Conservation (phyloP, 2,797 vertebrate species). For the Notolepis coatsorum region DNA sequence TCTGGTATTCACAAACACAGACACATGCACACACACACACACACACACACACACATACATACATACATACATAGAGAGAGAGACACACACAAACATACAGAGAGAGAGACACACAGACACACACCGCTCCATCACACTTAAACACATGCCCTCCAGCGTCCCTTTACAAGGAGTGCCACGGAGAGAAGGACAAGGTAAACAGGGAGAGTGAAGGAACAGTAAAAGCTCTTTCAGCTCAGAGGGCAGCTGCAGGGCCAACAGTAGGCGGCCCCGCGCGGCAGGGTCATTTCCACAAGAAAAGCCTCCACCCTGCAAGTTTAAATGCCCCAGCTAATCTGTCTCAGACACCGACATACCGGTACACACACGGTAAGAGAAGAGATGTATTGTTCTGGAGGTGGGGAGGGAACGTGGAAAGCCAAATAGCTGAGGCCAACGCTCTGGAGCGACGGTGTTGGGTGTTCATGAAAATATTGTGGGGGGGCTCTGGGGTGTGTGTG, state of each 20-base stretch:
- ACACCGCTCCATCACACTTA: constrained; percentile 14
- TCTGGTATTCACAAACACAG: constrained; percentile 11
- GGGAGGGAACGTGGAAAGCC: constrained; percentile 31
- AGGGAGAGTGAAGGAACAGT: constrained; percentile 60
- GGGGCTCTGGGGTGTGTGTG: neutral
- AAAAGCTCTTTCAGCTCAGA: constrained; percentile 50
- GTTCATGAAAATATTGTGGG: constrained; percentile 36
- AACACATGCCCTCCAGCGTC: constrained; percentile 9
- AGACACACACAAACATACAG: neutral
- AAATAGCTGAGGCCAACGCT: constrained; percentile 48
- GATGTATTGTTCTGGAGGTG: constrained; percentile 61
- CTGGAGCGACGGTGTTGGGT: constrained; percentile 25
- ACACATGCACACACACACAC: neutral
- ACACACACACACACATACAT: neutral
- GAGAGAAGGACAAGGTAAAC: constrained; percentile 28
- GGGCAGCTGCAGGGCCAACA: constrained; percentile 34
- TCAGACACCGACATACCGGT: constrained; percentile 42
- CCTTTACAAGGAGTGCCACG: constrained; percentile 21
- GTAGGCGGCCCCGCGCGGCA: constrained; percentile 19
- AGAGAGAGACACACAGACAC: neutral
- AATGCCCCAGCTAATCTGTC: constrained; percentile 61
- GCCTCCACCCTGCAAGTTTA: constrained; percentile 49
- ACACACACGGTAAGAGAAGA: constrained; percentile 18
- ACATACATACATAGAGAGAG: no score
- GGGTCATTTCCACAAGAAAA: constrained; percentile 63